Conservation (phyloP, 2,797 vertebrate genomes). For the Eulemur coronatus region DNA sequence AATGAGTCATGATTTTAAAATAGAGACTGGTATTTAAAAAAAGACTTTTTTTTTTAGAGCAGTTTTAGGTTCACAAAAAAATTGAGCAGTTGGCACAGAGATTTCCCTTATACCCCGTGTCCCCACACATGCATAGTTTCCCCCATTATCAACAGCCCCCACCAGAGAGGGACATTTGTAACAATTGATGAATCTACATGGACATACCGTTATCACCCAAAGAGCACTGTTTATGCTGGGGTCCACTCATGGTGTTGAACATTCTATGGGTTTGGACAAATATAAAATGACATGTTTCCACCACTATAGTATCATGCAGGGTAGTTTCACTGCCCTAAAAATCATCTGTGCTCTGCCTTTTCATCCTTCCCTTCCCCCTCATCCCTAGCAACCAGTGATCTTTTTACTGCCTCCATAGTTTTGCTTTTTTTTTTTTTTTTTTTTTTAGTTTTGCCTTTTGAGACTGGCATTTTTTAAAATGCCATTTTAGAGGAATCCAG, state of each 20-base stretch:
- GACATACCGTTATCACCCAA: background rate
- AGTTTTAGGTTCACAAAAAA: background rate
- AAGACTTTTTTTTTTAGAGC: background rate
- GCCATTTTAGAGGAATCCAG: background rate
- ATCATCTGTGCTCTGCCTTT: background rate
- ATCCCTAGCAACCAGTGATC: background rate
- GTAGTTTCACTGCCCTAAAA: background rate
- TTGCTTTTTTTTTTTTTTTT: background rate
- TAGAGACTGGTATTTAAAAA: background rate
- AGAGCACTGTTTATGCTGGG: background rate
- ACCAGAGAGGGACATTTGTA: background rate
- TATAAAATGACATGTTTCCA: background rate
- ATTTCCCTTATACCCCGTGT: background rate
- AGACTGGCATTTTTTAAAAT: background rate
- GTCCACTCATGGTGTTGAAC: background rate
- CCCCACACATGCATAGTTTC: background rate
- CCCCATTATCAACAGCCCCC: background rate
- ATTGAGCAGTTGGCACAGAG: background rate
- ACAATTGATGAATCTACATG: background rate
- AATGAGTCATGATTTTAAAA: background rate
- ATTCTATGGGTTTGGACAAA: background rate
- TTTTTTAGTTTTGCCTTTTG: background rate
- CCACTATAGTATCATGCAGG: background rate
- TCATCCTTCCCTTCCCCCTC: background rate
- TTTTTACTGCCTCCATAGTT: background rate